Conservation (phyloP, 1,140 invertebrate genomes). For the Drosophila fuyamai region DNA sequence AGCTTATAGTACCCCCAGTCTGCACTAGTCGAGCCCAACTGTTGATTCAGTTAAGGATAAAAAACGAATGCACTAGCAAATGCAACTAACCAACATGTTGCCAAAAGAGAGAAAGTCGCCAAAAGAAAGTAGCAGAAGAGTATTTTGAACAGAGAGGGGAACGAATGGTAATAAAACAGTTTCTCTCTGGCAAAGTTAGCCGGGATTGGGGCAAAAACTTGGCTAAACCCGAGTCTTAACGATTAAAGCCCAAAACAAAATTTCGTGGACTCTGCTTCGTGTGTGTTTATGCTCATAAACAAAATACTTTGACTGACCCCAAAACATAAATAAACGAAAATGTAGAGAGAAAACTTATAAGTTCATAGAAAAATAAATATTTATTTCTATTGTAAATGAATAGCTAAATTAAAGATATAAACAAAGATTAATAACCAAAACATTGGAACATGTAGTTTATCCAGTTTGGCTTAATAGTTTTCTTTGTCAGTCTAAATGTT, state of each 20-base stretch:
- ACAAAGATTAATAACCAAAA: no score
- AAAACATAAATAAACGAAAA: conserved; percentile 35
- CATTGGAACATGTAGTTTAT: no score
- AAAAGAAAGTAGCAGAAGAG: not conserved
- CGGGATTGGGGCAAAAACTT: conserved; percentile 44
- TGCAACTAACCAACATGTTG: conserved; percentile 68
- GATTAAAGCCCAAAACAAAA: conserved; percentile 30
- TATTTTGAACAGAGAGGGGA: conserved; percentile 37
- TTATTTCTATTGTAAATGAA: no score
- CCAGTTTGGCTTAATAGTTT: no score
- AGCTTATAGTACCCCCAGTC: conserved; percentile 4
- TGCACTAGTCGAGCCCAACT: conserved; percentile 53
- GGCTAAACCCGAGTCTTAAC: conserved; percentile 25
- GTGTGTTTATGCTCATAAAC: conserved; percentile 37
- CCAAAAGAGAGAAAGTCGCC: conserved; percentile 31
- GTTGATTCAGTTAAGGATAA: conserved; percentile 45
- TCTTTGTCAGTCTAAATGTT: no score
- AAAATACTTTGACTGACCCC: conserved; percentile 35
- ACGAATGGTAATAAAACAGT: conserved; percentile 54
- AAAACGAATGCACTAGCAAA: conserved; percentile 19
- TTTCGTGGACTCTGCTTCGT: conserved; percentile 31
- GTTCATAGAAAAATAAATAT: no score
- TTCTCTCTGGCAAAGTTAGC: conserved; percentile 18
- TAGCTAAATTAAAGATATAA: no score
- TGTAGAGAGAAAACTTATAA: conserved; percentile 3